These are phyloP conservation scores for Labeo rohita DNA, from an alignment of 2,113 vertebrate species.

Conservation along the genomic window DNA sequence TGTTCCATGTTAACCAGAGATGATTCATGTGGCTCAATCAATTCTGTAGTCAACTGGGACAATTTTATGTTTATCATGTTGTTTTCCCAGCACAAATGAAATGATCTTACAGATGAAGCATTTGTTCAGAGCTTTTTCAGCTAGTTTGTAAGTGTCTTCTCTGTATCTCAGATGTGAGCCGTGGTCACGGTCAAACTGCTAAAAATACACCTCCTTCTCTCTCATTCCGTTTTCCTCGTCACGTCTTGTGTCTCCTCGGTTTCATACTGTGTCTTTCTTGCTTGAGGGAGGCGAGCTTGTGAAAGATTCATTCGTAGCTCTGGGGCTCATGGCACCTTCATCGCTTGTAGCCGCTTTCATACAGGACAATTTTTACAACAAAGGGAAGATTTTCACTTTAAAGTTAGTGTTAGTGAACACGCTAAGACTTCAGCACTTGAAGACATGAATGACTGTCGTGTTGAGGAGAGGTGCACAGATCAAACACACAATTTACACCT, in stretches of 20 bases:
- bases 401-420: not conserved
- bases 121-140: not conserved
- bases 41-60: not conserved
- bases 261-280: constrained; percentile 5
- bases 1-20: not conserved
- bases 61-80: not conserved
- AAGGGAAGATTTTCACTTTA: not conserved
- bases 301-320: constrained; percentile 22
- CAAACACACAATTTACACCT: not conserved
- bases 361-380: constrained; percentile 22
- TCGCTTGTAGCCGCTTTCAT: not conserved
- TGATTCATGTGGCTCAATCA: not conserved
- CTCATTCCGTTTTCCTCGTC: constrained; percentile 35
- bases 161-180: constrained; percentile 10
- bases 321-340: not conserved
- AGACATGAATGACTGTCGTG: not conserved
- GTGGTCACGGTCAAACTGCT: constrained; percentile 52
- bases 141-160: constrained; percentile 7
- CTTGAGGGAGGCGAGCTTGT: constrained; percentile 25
- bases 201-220: constrained; percentile 49
- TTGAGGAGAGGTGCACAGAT: not conserved
- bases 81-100: not conserved
- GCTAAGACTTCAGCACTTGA: not conserved
- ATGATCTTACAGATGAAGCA: not conserved
- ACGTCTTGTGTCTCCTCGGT: constrained; percentile 26